These are phyloP conservation scores for Anabacerthia variegaticeps DNA, from an alignment of 2,797 vertebrate species.

Conservation along the genomic window DNA sequence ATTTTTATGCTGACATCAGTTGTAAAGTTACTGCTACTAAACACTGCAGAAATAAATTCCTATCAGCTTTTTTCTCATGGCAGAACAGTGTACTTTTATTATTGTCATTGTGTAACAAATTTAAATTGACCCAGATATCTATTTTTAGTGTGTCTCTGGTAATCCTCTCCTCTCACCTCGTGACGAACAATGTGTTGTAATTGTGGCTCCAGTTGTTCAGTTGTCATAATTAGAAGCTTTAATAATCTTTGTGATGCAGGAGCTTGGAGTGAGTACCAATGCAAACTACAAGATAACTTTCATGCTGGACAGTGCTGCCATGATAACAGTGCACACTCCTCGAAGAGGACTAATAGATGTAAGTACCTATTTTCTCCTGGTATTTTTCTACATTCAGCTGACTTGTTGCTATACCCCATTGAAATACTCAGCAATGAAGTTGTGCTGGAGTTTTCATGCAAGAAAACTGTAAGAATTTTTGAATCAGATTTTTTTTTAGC, in stretches of 20 bases:
- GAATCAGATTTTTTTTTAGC: background rate
- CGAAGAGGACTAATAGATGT: conserved; percentile 97
- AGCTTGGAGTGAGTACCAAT: conserved; percentile 95
- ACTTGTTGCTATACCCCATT: background rate
- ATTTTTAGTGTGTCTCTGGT: background rate
- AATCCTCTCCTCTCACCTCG: background rate
- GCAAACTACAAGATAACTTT: conserved; percentile 98
- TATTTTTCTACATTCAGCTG: background rate
- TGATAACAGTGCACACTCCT: conserved; percentile 99
- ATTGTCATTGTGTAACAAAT: background rate
- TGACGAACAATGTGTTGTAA: background rate
- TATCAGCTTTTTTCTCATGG: background rate
- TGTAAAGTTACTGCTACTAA: background rate
- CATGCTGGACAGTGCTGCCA: conserved; percentile 98
- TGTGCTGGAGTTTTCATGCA: background rate
- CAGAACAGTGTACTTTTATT: background rate
- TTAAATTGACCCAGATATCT: background rate
- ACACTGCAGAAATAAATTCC: background rate
- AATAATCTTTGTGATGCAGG: conserved; percentile 77
- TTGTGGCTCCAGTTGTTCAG: background rate
- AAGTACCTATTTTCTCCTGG: conserved; percentile 23
- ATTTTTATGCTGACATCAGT: background rate
- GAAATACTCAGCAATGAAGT: background rate
- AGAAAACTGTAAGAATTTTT: background rate
- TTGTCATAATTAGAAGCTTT: conserved; percentile 15